A percentile compares a stretch with the other conserved stretches of the same genome.
Conservation (phyloP, 2,113 vertebrate species). For the Callaeas wilsoni region DNA sequence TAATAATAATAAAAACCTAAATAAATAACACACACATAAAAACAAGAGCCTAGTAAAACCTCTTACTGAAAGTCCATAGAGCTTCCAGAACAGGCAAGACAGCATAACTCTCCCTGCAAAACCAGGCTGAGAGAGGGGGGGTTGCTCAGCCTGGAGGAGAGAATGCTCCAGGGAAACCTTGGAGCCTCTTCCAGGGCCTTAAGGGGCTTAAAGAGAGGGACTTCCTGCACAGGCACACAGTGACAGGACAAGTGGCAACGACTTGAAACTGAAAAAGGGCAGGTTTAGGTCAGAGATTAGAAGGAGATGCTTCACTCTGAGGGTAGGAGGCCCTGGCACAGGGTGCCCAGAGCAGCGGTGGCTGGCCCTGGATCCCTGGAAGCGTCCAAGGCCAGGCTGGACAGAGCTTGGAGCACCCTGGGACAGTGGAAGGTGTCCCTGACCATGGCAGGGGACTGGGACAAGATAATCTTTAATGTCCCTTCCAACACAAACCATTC, state of each 20-base stretch:
- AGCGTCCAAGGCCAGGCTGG: neutral
- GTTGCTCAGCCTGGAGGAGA: neutral
- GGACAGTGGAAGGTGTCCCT: neutral
- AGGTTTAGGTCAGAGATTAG: neutral
- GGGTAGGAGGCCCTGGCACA: neutral
- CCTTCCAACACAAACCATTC: neutral
- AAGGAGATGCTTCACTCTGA: neutral
- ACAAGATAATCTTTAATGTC: no score
- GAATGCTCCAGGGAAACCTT: neutral
- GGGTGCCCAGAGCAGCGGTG: fast-evolving
- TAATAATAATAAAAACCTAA: neutral
- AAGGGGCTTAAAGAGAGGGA: neutral
- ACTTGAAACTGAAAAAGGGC: neutral
- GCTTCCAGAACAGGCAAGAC: neutral
- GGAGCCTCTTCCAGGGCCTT: neutral
- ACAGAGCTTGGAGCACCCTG: neutral
- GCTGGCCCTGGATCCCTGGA: neutral
- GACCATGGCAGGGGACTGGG: neutral
- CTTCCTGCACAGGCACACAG: neutral
- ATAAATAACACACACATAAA: neutral
- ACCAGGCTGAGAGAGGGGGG: neutral
- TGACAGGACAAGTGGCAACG: no score
- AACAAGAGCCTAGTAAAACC: neutral
- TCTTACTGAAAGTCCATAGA: neutral
- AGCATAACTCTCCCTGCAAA: neutral